Evolutionary conservation across 2,797 vertebrate genomes (phyloP), one percentile per base, ranked within the genome.

Genomic region (Peromyscus attwateri): DNA sequence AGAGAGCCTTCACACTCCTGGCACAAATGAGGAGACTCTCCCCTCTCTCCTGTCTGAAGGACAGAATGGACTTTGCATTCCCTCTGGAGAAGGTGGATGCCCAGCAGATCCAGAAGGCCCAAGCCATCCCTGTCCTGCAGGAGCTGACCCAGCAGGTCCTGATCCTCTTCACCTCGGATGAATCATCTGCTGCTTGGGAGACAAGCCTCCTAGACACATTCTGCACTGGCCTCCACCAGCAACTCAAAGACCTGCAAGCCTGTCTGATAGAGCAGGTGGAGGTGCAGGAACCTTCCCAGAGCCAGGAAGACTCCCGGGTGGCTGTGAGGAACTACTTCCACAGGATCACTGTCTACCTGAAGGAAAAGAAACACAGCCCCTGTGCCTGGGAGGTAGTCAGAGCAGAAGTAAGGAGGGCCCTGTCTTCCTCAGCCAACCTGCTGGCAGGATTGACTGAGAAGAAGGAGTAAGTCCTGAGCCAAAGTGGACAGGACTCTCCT

Each of bases 321-420:
- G 17, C 73, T 34, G 4, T 87, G 64, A 85, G 12, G 27, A 88
- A 46, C n/a, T 92, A 92, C 89, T 91, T 87, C n/a, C 66, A 46
- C 2, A 91, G 94, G n/a, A 43, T 95, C 40, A 27, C 19, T 80
- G n/a, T 57, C 2, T 88, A 92, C 57, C 76, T 87, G 52, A 55
- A 31, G 16, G 55, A 87, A 57, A 89, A 82, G 76, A 87, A 55
- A 25, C 40, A 82, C 46, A 87, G 77, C 23, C n/a, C 46, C 52
- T 96, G 94, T 94, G 87, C 95, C 55, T 97, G 89, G 93, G 96
- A 94, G 85, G 57, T 91, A 0, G 91, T 96, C 14, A 94, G 93
- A 31, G 34, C 73, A 66, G 93, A 96, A 87, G 64, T 62, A 21
- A 68, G 34, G n/a, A 57, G 70, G 46, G 9, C 37, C 37, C 80